Evolutionary conservation across 2,888 invertebrate species (phyloP).

Genomic region (Trichacis sp.): DNA sequence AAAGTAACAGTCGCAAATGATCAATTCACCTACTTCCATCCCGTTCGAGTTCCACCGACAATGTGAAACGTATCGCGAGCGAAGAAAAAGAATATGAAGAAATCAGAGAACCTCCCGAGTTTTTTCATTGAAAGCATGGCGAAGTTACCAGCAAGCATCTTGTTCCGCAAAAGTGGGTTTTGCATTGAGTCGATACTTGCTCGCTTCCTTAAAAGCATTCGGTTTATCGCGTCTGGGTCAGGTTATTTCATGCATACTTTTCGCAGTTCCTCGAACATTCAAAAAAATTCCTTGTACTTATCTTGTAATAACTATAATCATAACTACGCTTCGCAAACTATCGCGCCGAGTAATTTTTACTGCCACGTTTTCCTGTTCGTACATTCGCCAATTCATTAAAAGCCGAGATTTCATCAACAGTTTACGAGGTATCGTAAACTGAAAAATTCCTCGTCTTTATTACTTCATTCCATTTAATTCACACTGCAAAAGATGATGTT

Average conservation of each 20-base stretch:
- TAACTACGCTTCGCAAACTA: not conserved
- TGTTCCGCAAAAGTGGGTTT: conserved; percentile 9
- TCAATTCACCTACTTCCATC: no score
- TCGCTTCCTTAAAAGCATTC: not conserved
- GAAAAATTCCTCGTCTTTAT: no score
- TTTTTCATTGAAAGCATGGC: not conserved
- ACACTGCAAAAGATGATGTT: no score
- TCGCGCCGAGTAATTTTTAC: not conserved
- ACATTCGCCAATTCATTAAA: not conserved
- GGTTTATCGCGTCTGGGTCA: not conserved
- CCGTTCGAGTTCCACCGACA: no score
- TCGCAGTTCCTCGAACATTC: not conserved
- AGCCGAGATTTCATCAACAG: not conserved
- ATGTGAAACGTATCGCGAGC: not conserved
- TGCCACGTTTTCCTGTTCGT: not conserved
- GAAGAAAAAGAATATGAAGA: not conserved
- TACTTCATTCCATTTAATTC: no score
- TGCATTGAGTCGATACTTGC: conserved; percentile 7
- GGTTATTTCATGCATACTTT: not conserved
- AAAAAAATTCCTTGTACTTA: not conserved
- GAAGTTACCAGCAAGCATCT: not conserved
- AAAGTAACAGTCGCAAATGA: no score
- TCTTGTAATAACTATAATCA: no score
- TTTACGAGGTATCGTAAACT: conserved; percentile 2
- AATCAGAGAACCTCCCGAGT: not conserved